phyloP scores from a whole-genome alignment of 2,113 vertebrate species.

The Pangasianodon hypophthalmus region DNA sequence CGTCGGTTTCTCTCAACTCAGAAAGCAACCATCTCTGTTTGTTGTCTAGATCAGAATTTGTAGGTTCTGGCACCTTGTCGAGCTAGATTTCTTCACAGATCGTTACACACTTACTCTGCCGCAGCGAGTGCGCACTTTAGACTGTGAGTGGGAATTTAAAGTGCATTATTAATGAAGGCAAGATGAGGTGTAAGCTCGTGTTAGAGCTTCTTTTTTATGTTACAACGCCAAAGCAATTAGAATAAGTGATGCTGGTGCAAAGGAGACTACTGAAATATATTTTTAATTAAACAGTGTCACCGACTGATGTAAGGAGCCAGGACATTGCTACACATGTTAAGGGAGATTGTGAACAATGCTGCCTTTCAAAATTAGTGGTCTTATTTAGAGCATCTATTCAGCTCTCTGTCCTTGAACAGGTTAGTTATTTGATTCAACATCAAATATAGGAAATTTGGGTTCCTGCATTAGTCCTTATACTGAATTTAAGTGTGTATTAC shows the following conservation, averaged over 20 bases:
- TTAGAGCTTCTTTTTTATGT: neutral
- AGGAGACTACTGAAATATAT: neutral
- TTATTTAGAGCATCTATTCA: neutral
- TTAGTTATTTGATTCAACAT: neutral
- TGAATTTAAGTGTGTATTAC: neutral
- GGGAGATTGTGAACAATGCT: conserved; percentile 14
- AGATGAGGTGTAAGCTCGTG: neutral
- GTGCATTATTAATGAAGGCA: conserved; percentile 27
- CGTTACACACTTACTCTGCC: conserved; percentile 12
- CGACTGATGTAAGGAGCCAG: neutral
- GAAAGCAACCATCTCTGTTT: conserved; percentile 13
- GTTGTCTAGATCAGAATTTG: conserved; percentile 30
- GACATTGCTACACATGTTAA: neutral
- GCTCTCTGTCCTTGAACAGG: neutral
- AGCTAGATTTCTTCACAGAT: conserved; percentile 20
- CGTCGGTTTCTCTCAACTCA: conserved; percentile 47
- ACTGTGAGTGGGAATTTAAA: neutral
- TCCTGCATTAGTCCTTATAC: neutral
- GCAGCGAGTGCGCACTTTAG: neutral
- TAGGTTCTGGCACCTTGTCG: conserved; percentile 38
- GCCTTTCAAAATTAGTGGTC: neutral
- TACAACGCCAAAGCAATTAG: conserved; percentile 2
- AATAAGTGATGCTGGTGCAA: conserved; percentile 23
- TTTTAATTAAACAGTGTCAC: conserved; percentile 24
- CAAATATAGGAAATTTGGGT: neutral